Evolutionary conservation across 2,888 invertebrate genomes (phyloP), one percentile per base, ranked within the genome.

Genomic region (Mythimna impura): DNA sequence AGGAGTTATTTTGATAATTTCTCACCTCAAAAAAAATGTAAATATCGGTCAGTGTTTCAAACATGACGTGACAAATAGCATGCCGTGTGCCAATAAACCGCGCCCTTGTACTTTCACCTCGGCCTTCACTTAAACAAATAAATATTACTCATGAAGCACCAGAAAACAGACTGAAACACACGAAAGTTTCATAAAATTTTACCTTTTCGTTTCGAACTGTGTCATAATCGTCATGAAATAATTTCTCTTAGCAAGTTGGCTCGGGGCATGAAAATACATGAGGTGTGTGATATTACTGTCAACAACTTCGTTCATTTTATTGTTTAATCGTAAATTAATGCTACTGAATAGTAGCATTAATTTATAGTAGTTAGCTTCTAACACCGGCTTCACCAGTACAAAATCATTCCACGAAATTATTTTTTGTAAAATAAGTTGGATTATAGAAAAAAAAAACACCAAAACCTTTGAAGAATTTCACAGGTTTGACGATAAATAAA

Each of bases 71-170:
- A 58, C 66, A 52, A 69, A 73, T 73, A 71, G 71, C 77, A 81
- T 84, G 82, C 25, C 47, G 55, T 17, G 57, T 77, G 86, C 71
- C 73, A 74, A 85, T 85, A 83, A 80, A 66, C 69, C 20, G 60
- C 9, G 81, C 40, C 81, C 86, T 74, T 76, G 78, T 76, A 66
- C 71, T 82, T 65, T 80, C 71, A 70, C 67, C 83, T 47, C 67
- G 61, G 20, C 63, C 63, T 60, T 61, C 67, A 36, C n/a, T 65
- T 30, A 14, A 17, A 66, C 66, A 55, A 73, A 75, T 66, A 74
- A 40, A 80, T 65, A 65, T 61, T 70, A 67, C 65, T 79, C 69
- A 65, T 63, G 63, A 30, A 68, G 12, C 61, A 25, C 40, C 50
- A 25, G 50, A 71, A 77, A 68, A 34, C 47, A 34, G 1, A 47